Percentiles rank a stretch among this genome's conserved stretches.
These are phyloP conservation scores for Cossypha heuglini DNA, from an alignment of 2,797 vertebrate genomes.

Conservation along the genomic window DNA sequence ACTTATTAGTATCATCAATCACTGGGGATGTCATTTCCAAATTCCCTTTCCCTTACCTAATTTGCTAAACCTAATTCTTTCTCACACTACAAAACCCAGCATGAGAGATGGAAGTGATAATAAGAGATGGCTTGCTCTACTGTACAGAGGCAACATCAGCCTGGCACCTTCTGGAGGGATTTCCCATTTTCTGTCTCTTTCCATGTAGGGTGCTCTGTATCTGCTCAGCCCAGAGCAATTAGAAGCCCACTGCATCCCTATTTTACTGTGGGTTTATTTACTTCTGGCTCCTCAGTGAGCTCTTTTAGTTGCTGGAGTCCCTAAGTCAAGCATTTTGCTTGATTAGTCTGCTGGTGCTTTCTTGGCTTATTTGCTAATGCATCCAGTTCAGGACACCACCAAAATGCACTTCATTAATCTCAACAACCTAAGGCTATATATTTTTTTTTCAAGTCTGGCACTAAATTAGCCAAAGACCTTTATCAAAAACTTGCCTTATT, in stretches of 20 bases:
- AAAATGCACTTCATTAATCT: conserved; percentile 25
- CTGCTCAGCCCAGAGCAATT: not conserved
- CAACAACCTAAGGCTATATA: not conserved
- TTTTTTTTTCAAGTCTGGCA: not conserved
- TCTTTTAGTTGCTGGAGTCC: not conserved
- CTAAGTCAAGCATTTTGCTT: not conserved
- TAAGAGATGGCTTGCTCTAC: conserved; percentile 57
- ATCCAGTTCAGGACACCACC: not conserved
- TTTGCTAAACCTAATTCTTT: conserved; percentile 68
- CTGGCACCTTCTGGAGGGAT: not conserved
- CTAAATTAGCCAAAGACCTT: conserved; percentile 17
- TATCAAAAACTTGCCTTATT: conserved; percentile 23
- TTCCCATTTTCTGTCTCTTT: not conserved
- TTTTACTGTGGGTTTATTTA: not conserved
- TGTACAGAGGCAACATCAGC: conserved; percentile 13
- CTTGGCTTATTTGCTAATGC: conserved; percentile 17
- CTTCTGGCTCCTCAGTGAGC: not conserved
- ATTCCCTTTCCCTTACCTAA: conserved; percentile 62
- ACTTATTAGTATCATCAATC: conserved; percentile 70
- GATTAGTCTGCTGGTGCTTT: not conserved
- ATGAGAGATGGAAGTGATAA: conserved; percentile 64
- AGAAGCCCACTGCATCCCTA: not conserved
- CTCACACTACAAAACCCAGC: conserved; percentile 46
- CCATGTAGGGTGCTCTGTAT: not conserved
- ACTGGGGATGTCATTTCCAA: conserved; percentile 62